Evolutionary conservation across 2,888 invertebrate genomes (phyloP).

Genomic region (Drosophila falleni): DNA sequence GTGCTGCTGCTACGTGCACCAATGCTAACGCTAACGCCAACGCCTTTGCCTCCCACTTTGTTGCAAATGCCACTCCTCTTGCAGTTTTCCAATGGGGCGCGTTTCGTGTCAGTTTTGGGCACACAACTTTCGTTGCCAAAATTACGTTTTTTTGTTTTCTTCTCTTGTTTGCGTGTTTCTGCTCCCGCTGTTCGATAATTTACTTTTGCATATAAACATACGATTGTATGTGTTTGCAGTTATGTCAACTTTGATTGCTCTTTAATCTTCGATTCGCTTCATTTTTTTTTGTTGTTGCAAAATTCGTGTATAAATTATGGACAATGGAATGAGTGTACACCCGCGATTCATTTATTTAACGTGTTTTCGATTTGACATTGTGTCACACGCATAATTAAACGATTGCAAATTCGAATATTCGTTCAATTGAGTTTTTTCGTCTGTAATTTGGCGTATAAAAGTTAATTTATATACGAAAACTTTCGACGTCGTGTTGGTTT

Average conservation of each 20-base stretch:
- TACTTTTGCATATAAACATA: constrained; percentile 46
- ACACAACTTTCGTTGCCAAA: constrained; percentile 67
- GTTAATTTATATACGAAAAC: constrained; percentile 62
- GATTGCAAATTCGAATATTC: constrained; percentile 50
- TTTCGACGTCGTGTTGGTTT: constrained; percentile 75
- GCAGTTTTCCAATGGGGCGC: constrained; percentile 58
- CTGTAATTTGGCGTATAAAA: constrained; percentile 57
- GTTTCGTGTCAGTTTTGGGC: constrained; percentile 34
- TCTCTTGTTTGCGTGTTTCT: constrained; percentile 42
- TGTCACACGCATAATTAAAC: constrained; percentile 63
- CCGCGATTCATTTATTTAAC: constrained; percentile 56
- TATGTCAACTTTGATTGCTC: constrained; percentile 67
- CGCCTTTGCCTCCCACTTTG: constrained; percentile 45
- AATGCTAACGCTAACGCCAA: constrained; percentile 38
- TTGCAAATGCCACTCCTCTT: constrained; percentile 62
- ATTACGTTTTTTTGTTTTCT: constrained; percentile 48
- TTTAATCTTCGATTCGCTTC: constrained; percentile 58
- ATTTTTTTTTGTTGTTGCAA: constrained; percentile 61
- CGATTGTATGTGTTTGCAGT: constrained; percentile 51
- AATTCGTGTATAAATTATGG: constrained; percentile 72
- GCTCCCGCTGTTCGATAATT: constrained; percentile 71
- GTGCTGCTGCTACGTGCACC: constrained; percentile 23
- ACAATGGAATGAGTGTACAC: constrained; percentile 69
- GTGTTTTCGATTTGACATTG: constrained; percentile 67
- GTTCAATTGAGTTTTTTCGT: constrained; percentile 51